phyloP scores from a whole-genome alignment of 2,797 vertebrate genomes.

The Thamnophis elegans region DNA sequence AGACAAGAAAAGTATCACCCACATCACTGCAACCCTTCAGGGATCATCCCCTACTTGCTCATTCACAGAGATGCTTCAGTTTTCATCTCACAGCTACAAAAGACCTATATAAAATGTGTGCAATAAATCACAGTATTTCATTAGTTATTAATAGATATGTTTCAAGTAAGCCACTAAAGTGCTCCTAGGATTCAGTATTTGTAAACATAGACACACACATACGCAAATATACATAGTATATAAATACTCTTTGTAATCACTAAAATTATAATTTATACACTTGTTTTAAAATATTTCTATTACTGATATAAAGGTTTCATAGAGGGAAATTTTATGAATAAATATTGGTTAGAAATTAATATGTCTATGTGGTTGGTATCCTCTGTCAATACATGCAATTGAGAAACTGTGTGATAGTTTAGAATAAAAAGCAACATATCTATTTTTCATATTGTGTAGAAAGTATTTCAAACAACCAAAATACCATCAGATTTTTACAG shows the following conservation, averaged over 20 bases:
- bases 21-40: slow-evolving; percentile 23
- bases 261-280: background rate
- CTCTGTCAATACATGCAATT: background rate
- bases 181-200: slow-evolving; percentile 38
- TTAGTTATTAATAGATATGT: slow-evolving; percentile 56
- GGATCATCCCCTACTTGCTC: slow-evolving; percentile 19
- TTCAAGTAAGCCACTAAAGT: slow-evolving; percentile 46
- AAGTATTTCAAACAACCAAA: background rate
- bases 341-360: slow-evolving; percentile 27
- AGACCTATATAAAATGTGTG: slow-evolving; percentile 31
- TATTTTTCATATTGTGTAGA: background rate
- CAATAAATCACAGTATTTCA: slow-evolving; percentile 51
- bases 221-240: background rate
- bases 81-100: slow-evolving; percentile 44
- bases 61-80: slow-evolving; percentile 35
- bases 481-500: background rate
- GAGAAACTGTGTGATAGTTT: background rate
- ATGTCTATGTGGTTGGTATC: background rate
- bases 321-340: slow-evolving; percentile 4
- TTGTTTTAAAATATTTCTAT: slow-evolving; percentile 35
- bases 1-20: slow-evolving; percentile 38
- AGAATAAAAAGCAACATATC: background rate
- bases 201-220: background rate
- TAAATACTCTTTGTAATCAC: background rate
- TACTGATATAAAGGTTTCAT: background rate